These are phyloP conservation scores for Pheosia tremula DNA, from an alignment of 2,888 invertebrate genomes.

Conservation along the genomic window DNA sequence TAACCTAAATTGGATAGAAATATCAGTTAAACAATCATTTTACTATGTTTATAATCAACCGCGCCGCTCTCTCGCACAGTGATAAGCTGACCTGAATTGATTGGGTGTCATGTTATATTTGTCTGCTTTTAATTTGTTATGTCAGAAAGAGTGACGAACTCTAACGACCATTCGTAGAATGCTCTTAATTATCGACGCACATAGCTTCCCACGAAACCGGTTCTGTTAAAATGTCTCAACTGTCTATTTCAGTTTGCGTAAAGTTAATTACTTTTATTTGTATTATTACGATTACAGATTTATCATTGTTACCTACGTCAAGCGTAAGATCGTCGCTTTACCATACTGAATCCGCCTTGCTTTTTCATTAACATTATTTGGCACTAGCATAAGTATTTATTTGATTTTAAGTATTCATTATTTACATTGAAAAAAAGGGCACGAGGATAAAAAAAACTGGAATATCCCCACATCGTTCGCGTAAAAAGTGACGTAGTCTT, in stretches of 20 bases:
- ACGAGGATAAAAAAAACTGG: no score
- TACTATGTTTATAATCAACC: slow-evolving; percentile 11
- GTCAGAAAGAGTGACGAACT: slow-evolving; percentile 11
- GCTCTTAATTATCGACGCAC: slow-evolving; percentile 1
- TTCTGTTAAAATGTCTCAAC: not conserved
- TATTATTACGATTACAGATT: not conserved
- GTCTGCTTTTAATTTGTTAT: slow-evolving; percentile 5
- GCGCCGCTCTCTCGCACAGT: slow-evolving; percentile 12
- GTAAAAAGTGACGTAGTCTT: no score
- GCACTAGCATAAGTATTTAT: no score
- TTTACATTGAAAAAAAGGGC: no score
- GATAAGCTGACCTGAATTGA: slow-evolving; percentile 15
- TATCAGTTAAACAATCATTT: slow-evolving; percentile 16
- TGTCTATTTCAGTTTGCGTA: not conserved
- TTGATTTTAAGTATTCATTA: no score
- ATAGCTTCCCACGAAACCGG: not conserved
- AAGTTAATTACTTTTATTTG: not conserved
- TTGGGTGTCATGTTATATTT: slow-evolving; percentile 2
- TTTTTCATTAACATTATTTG: no score
- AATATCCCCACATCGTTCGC: no score
- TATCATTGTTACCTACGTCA: slow-evolving; percentile 2
- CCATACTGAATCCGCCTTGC: not conserved
- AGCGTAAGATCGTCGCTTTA: slow-evolving; percentile 20
- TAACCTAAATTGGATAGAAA: slow-evolving; percentile 5
- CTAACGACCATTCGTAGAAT: not conserved